Percentiles rank a stretch among this genome's conserved stretches.
Conservation (phyloP, 2,113 vertebrate species). For the Dinomys branickii region DNA sequence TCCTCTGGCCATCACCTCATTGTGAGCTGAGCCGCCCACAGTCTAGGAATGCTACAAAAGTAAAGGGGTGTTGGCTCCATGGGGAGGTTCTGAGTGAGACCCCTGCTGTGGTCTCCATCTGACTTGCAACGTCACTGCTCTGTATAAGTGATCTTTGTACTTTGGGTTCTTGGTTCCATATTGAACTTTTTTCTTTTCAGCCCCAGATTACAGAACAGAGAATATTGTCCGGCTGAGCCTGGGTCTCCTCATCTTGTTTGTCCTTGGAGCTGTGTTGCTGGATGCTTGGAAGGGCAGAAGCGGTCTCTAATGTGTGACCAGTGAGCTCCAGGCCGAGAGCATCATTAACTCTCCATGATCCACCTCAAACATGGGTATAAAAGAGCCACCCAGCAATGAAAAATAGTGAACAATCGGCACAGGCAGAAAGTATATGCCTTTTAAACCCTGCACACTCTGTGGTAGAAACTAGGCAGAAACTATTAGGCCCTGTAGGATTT, state of each 20-base stretch:
- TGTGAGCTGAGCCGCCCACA: not conserved
- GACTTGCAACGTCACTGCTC: not conserved
- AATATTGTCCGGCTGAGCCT: not conserved
- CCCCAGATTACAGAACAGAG: not conserved
- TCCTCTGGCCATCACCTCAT: not conserved
- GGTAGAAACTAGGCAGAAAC: not conserved
- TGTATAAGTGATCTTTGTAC: not conserved
- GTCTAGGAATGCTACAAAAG: not conserved
- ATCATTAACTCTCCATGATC: not conserved
- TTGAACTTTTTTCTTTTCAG: not conserved
- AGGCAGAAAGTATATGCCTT: fast-evolving
- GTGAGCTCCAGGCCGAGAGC: not conserved
- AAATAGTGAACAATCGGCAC: not conserved
- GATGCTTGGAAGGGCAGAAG: not conserved
- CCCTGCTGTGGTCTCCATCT: not conserved
- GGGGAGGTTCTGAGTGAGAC: not conserved
- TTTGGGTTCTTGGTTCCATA: not conserved
- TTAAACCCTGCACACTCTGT: not conserved
- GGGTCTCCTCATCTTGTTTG: not conserved
- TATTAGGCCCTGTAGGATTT: no score
- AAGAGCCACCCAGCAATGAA: not conserved
- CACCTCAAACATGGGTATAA: not conserved
- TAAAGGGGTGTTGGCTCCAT: not conserved
- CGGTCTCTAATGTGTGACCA: not conserved
- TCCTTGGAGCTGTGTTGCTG: not conserved